Evolutionary conservation across 2,113 vertebrate species (phyloP).

Genomic region (Prunella himalayana): DNA sequence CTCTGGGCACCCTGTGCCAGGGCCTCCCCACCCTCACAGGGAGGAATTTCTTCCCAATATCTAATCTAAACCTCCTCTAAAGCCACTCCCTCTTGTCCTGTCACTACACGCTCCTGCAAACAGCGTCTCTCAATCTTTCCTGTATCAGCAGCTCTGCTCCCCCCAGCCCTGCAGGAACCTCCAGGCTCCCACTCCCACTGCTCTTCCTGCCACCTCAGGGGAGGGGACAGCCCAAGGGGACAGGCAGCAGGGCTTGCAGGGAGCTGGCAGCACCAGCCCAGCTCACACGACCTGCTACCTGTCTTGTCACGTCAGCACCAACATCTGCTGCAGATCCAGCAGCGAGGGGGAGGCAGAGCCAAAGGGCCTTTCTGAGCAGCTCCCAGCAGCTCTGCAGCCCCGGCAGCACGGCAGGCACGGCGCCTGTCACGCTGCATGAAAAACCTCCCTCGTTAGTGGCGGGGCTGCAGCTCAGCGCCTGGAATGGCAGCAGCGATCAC

Average conservation of each 20-base stretch:
- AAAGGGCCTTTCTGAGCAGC: background rate
- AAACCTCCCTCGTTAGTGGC: background rate
- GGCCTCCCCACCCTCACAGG: background rate
- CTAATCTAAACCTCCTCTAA: background rate
- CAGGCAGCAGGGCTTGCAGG: background rate
- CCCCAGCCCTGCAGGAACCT: background rate
- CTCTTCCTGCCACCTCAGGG: accelerated
- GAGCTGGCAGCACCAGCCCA: background rate
- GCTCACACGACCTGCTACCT: constrained; percentile 28
- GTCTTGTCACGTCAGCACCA: background rate
- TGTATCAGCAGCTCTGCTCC: background rate
- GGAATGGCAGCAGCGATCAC: background rate
- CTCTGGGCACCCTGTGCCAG: background rate
- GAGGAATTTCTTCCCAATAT: background rate
- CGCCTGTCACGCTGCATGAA: background rate
- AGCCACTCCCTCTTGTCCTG: background rate
- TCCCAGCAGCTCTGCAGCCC: background rate
- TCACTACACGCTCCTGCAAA: background rate
- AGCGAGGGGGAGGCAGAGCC: background rate
- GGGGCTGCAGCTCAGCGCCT: background rate
- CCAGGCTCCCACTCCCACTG: background rate
- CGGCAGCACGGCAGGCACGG: background rate
- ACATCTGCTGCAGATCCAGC: background rate
- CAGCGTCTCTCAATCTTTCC: background rate
- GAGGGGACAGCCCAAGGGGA: background rate